A percentile compares a stretch with the other conserved stretches of the same genome.
Conservation (phyloP, 2,888 invertebrate species). For the Xanthia icteritia region DNA sequence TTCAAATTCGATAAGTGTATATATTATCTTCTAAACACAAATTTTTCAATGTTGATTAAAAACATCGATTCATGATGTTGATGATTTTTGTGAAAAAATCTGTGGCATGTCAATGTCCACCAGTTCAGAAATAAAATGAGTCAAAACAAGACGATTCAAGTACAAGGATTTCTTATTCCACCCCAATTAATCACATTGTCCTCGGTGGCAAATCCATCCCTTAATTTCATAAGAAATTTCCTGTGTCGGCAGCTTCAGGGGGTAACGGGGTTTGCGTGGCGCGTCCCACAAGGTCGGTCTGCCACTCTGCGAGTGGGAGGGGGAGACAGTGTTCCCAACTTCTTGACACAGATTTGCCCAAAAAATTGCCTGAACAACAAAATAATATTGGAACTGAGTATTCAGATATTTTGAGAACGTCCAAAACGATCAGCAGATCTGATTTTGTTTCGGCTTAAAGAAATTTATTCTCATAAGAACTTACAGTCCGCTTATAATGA, state of each 20-base stretch:
- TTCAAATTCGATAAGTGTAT: not conserved
- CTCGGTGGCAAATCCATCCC: slow-evolving; percentile 42
- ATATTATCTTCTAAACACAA: not conserved
- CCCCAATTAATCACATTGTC: slow-evolving; percentile 44
- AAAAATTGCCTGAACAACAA: slow-evolving; percentile 18
- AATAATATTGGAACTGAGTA: not conserved
- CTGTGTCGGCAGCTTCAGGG: slow-evolving; percentile 64
- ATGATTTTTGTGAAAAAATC: not conserved
- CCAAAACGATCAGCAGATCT: not conserved
- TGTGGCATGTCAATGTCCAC: slow-evolving; percentile 20
- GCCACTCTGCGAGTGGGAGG: slow-evolving; percentile 55
- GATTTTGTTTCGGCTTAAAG: too few species aligned
- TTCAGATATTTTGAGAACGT: not conserved
- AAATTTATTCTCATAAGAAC: too few species aligned
- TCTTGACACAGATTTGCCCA: slow-evolving; percentile 53
- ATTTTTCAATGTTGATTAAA: slow-evolving; percentile 1
- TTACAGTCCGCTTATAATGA: too few species aligned
- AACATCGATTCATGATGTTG: not conserved
- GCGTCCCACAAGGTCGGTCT: slow-evolving; percentile 72
- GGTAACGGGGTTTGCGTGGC: slow-evolving; percentile 70
- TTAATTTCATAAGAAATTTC: slow-evolving; percentile 65
- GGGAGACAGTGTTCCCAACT: slow-evolving; percentile 65
- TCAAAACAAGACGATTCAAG: slow-evolving; percentile 39
- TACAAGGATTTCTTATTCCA: slow-evolving; percentile 34
- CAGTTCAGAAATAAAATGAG: slow-evolving; percentile 4